Percentiles rank a stretch among this genome's conserved stretches.
Evolutionary conservation across 2,888 invertebrate species (phyloP).

Genomic region (Oegoconia quadripuncta): DNA sequence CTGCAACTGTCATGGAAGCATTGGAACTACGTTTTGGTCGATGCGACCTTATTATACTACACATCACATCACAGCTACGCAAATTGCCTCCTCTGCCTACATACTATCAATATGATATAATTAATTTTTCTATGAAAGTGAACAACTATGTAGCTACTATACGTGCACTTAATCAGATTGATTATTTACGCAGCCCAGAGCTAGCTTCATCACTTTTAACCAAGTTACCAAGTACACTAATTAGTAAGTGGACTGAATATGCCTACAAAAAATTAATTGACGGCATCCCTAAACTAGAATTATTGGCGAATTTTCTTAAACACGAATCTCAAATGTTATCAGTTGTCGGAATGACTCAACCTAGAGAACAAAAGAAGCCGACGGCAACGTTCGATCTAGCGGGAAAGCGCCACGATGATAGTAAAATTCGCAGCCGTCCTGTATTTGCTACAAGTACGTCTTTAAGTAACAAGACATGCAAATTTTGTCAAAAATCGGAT

Average conservation of each 20-base stretch:
- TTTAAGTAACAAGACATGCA: background rate
- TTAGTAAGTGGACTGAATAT: conserved; percentile 18
- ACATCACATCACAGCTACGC: conserved; percentile 10
- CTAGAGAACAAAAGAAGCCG: background rate
- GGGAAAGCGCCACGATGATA: background rate
- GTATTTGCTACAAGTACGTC: background rate
- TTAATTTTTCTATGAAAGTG: conserved; percentile 7
- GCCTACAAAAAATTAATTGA: conserved; percentile 10
- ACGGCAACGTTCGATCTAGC: too few species aligned
- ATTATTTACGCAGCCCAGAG: conserved; percentile 10
- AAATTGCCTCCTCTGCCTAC: conserved; percentile 12
- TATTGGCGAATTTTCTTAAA: conserved; percentile 18
- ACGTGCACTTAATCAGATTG: conserved; percentile 3
- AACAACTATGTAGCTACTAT: conserved; percentile 10
- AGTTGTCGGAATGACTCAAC: conserved; percentile 3
- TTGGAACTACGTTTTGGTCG: conserved; percentile 12
- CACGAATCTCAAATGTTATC: conserved; percentile 11
- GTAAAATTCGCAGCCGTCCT: background rate
- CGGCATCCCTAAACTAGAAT: conserved; percentile 10
- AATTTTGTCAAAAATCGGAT: conserved; percentile 8
- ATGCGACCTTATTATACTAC: conserved; percentile 12
- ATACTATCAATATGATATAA: conserved; percentile 6
- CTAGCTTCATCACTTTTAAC: conserved; percentile 3
- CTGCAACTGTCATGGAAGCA: conserved; percentile 13
- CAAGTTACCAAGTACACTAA: conserved; percentile 13